phyloP scores from a whole-genome alignment of 2,113 vertebrate genomes.

The Pangasianodon hypophthalmus region DNA sequence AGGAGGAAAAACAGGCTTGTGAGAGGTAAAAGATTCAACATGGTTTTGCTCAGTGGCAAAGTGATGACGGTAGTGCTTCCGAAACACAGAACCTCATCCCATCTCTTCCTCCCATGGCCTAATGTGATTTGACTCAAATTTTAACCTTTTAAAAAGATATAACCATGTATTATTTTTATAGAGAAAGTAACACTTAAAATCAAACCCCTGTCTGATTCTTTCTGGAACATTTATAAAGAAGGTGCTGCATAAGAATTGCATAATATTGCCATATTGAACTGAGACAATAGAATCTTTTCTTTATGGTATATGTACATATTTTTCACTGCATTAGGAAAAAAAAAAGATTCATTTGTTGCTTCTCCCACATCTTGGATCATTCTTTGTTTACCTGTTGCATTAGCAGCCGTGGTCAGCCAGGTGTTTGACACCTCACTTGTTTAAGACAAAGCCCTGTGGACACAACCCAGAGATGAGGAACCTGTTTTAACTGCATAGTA shows the following conservation, averaged over 20 bases:
- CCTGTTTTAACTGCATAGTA: constrained; percentile 81
- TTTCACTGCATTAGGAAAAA: constrained; percentile 74
- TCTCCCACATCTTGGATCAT: constrained; percentile 67
- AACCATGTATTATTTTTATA: constrained; percentile 59
- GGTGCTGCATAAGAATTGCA: constrained; percentile 75
- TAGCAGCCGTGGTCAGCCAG: constrained; percentile 67
- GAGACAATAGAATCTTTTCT: constrained; percentile 70
- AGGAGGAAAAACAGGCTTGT: constrained; percentile 63
- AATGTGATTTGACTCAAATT: constrained; percentile 68
- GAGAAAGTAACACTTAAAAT: constrained; percentile 79
- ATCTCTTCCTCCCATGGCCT: constrained; percentile 48
- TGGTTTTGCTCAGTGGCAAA: constrained; percentile 66
- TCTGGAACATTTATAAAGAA: constrained; percentile 74
- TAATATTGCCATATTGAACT: constrained; percentile 69
- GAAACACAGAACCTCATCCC: constrained; percentile 71
- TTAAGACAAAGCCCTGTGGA: constrained; percentile 73
- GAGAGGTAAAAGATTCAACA: constrained; percentile 69
- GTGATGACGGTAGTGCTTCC: constrained; percentile 74
- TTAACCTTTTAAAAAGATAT: constrained; percentile 64
- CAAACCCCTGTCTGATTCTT: constrained; percentile 74
- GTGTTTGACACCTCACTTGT: constrained; percentile 72
- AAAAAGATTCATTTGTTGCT: constrained; percentile 58
- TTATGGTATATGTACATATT: constrained; percentile 78
- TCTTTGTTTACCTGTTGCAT: constrained; percentile 71
- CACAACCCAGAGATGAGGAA: constrained; percentile 67